phyloP scores from a whole-genome alignment of 2,797 vertebrate genomes.

The Pseudochromis fuscus region DNA sequence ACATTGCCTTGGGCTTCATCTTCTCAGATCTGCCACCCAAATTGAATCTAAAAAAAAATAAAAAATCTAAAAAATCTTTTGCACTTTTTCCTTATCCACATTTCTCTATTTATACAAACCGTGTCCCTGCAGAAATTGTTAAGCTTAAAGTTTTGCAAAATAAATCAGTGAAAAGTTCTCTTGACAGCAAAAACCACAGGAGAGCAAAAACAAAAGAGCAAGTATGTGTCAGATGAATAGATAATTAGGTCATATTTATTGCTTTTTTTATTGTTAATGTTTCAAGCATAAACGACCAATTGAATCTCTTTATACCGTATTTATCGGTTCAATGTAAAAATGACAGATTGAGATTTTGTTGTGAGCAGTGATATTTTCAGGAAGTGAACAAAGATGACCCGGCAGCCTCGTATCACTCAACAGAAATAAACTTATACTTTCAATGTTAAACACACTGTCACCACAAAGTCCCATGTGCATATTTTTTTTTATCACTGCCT shows the following conservation, averaged over 20 bases:
- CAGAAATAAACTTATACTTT: slow-evolving; percentile 28
- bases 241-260: no score
- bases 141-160: slow-evolving; percentile 44
- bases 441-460: slow-evolving; percentile 52
- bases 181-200: slow-evolving; percentile 7
- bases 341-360: slow-evolving; percentile 5
- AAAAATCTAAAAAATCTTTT: slow-evolving; percentile 39
- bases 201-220: not conserved
- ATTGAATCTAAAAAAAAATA: slow-evolving; percentile 70
- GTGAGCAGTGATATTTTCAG: not conserved
- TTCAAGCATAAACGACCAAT: no score
- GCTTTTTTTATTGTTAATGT: no score
- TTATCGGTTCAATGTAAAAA: no score
- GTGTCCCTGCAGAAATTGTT: slow-evolving; percentile 44
- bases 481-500: slow-evolving; percentile 55
- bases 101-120: slow-evolving; percentile 44
- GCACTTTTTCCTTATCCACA: slow-evolving; percentile 47
- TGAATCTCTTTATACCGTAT: no score
- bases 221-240: not conserved
- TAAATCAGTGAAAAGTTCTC: slow-evolving; percentile 47
- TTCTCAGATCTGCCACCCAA: slow-evolving; percentile 72
- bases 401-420: no score
- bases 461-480: slow-evolving; percentile 47
- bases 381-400: slow-evolving; percentile 10
- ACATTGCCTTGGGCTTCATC: slow-evolving; percentile 71